Evolutionary conservation across 1,140 invertebrate genomes (phyloP), one percentile per base, ranked within the genome.

Genomic region (Euura lappo): DNA sequence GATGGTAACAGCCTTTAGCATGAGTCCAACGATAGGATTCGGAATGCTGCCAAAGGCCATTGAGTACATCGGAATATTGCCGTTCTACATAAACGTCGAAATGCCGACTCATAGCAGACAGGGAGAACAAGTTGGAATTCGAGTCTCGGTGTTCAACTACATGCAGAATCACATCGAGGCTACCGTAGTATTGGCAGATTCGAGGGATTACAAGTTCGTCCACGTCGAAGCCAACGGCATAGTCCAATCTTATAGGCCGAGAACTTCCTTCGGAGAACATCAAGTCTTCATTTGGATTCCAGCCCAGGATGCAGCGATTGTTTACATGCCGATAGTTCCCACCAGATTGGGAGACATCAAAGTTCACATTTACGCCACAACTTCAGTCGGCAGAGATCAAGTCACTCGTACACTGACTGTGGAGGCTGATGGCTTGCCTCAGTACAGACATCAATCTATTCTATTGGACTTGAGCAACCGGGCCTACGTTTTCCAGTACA

Each of bases 51-150:
- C 90, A 7, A 90, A 89, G 69, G 93, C 96, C 0, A 89, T 96
- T 11, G 92, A 93, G 86, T 97, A 97, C 84, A 90, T 93, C 45
- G 96, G 95, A 3, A 92, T 96, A 0, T 88, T 96, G 28, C 96
- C 96, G 44, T 98, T 99, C 90, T 98, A 95, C 84, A 98, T 99
- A 67, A 96, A 96, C 79, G 95, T 99, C 8, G 97, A 99, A 86
- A 97, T 98, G 90, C 97, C 98, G 0, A 89, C 89, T 1, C 85
- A 88, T 11, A 94, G 95, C 79, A 91, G 93, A 42, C 94, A 97
- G 81, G 97, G 97, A 28, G 98, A 99, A 87, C 97, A 99, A 87
- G 90, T 99, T 46, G 97, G 97, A 4, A 90, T 99, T 2, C 89
- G 97, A 28, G 94, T 98, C 0, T 95, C 95, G 0, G 93, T 99